Evolutionary conservation across 2,797 vertebrate species (phyloP).

Genomic region (Gouania willdenowi): DNA sequence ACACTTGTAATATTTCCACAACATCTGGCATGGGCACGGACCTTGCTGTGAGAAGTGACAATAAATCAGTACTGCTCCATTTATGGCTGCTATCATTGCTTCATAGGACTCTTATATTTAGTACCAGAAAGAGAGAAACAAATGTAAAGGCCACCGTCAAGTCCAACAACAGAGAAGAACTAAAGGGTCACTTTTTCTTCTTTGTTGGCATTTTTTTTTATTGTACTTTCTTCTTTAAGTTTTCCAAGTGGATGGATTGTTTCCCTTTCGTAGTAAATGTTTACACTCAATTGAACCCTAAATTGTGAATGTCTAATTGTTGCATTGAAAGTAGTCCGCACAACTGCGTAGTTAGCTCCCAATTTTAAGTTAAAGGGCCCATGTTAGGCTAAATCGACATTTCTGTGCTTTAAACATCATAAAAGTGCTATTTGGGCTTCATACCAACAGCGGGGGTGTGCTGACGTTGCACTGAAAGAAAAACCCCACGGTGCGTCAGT

Average conservation of each 20-base stretch:
- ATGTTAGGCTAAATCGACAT: too few relatives aligned
- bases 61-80: constrained; percentile 57
- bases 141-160: constrained; percentile 42
- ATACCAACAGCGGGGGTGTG: too few relatives aligned
- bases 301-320: constrained; percentile 55
- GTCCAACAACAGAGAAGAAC: constrained; percentile 22
- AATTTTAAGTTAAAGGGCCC: too few relatives aligned
- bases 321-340: too few relatives aligned
- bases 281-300: constrained; percentile 49
- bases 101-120: constrained; percentile 49
- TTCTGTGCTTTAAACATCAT: too few relatives aligned
- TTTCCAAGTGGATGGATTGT: constrained; percentile 13
- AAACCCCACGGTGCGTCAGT: too few relatives aligned
- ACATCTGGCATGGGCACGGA: constrained; percentile 61
- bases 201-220: constrained; percentile 39
- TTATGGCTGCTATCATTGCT: constrained; percentile 54
- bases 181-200: constrained; percentile 35
- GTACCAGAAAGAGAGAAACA: constrained; percentile 20
- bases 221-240: constrained; percentile 30
- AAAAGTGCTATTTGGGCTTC: too few relatives aligned
- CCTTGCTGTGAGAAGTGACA: constrained; percentile 32
- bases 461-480: too few relatives aligned
- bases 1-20: constrained; percentile 67
- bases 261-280: constrained; percentile 36
- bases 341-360: too few relatives aligned